These are phyloP conservation scores for Eucera pruinosa DNA, from an alignment of 2,888 invertebrate species.

Conservation along the genomic window DNA sequence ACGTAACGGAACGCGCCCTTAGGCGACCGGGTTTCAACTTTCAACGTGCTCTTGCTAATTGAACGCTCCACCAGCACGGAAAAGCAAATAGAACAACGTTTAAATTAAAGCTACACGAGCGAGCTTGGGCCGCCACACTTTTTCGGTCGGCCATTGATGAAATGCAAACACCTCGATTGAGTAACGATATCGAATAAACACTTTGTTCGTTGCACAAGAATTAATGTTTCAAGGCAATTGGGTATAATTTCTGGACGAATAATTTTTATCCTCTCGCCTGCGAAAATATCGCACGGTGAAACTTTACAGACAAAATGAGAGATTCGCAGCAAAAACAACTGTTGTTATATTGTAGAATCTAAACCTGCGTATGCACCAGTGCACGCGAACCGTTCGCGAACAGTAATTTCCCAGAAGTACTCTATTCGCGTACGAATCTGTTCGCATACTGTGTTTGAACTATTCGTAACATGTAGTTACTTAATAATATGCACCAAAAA, in stretches of 20 bases:
- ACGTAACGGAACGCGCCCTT: slow-evolving; percentile 25
- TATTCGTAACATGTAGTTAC: slow-evolving; percentile 8
- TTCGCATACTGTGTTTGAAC: neutral
- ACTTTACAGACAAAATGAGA: too few species aligned
- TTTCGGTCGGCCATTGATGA: neutral
- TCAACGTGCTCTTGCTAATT: slow-evolving; percentile 19
- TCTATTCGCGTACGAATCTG: too few species aligned
- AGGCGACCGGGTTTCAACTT: slow-evolving; percentile 16
- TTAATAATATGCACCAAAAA: too few species aligned
- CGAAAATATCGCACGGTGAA: neutral
- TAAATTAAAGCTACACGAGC: neutral
- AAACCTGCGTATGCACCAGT: too few species aligned
- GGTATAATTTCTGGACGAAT: too few species aligned
- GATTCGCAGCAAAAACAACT: too few species aligned
- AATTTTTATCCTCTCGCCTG: neutral
- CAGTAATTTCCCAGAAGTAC: too few species aligned
- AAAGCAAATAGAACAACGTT: slow-evolving; percentile 7
- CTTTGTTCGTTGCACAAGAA: too few species aligned
- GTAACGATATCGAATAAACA: neutral
- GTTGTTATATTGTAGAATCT: too few species aligned
- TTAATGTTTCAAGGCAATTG: too few species aligned
- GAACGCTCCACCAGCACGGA: neutral
- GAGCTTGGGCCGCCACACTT: neutral
- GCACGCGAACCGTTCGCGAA: too few species aligned
- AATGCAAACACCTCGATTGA: neutral